Evolutionary conservation across 2,797 vertebrate genomes (phyloP), one percentile per base, ranked within the genome.

Genomic region (Potorous gilbertii): DNA sequence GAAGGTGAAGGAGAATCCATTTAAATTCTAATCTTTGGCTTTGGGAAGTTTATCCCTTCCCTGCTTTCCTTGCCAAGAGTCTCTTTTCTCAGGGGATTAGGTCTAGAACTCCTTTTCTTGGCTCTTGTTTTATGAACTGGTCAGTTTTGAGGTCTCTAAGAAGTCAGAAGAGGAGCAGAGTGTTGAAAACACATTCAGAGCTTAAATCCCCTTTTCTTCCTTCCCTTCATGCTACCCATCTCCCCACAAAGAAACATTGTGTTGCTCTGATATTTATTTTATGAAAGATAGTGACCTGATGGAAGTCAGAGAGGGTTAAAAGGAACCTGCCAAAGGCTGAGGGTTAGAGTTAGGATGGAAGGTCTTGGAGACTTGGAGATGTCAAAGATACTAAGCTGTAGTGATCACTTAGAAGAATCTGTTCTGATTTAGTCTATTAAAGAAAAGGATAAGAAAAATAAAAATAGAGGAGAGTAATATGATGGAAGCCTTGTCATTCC

Each of bases 281-380:
- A 95, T 40, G 12, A 95, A 97, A 97, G 96, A 96, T 98, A 96
- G 96, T 97, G 95, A 24, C 96, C 93, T 96, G 56, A 54, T 81
- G 92, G 87, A 98, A 89, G 54, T 92, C 52, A 90, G 18, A 40
- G 93, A n/a, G 92, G 97, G 40, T 87, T 2, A 52, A 95, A 52
- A 95, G 62, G 57, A 94, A 91, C 0, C 55, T 94, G 94, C 54
- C 40, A 96, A 91, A 96, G 97, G 95, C 62, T 0, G 12, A 94
- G 92, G 31, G 93, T 50, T 31, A 95, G 0, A 10, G 40, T 87
- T 87, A 0, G 0, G 93, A 94, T 93, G 90, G 52, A 90, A 92
- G 9, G 34, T 55, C 93, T 29, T 62, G 62, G 59, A 90, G 91
- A 87, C 28, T 96, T 46, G 55, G 14, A 90, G 52, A 90, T 34